Evolutionary conservation across 2,888 invertebrate species (phyloP).

Genomic region (Entomobrya proxima): DNA sequence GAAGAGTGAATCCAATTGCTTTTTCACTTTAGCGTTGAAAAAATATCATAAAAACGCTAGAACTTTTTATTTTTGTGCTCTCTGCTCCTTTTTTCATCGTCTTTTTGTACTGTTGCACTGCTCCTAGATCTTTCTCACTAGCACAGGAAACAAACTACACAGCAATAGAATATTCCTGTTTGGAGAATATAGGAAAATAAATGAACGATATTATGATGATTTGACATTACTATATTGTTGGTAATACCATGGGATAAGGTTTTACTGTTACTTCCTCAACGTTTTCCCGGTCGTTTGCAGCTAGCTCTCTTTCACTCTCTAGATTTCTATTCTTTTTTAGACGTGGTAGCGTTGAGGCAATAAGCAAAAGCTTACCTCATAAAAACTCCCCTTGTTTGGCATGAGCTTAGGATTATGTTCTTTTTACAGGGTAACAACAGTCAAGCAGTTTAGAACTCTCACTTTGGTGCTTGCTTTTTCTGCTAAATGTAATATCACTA

Average conservation of each 20-base stretch:
- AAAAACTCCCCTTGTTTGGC: constrained; percentile 66
- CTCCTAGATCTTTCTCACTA: constrained; percentile 3
- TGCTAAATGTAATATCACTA: constrained; percentile 10
- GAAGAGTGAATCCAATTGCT: constrained; percentile 57
- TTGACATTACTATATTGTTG: constrained; percentile 62
- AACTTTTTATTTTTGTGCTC: constrained; percentile 44
- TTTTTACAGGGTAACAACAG: constrained; percentile 64
- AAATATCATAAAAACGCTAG: constrained; percentile 51
- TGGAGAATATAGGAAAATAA: constrained; percentile 37
- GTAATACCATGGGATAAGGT: constrained; percentile 61
- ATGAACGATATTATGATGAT: constrained; percentile 61
- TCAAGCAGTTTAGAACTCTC: constrained; percentile 50
- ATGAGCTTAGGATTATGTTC: constrained; percentile 65
- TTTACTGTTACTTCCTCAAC: constrained; percentile 62
- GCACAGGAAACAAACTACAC: background rate
- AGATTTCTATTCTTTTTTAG: background rate
- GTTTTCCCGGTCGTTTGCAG: constrained; percentile 63
- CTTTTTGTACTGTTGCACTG: constrained; percentile 1
- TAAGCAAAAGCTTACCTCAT: constrained; percentile 64
- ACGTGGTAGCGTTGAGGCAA: constrained; percentile 14
- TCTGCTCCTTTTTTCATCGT: constrained; percentile 28
- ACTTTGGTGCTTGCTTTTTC: constrained; percentile 7
- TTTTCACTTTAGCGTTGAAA: constrained; percentile 59
- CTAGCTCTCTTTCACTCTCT: constrained; percentile 45
- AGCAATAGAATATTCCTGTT: background rate